These are phyloP conservation scores for Grapholita molesta DNA, from an alignment of 1,140 invertebrate species.

Conservation along the genomic window DNA sequence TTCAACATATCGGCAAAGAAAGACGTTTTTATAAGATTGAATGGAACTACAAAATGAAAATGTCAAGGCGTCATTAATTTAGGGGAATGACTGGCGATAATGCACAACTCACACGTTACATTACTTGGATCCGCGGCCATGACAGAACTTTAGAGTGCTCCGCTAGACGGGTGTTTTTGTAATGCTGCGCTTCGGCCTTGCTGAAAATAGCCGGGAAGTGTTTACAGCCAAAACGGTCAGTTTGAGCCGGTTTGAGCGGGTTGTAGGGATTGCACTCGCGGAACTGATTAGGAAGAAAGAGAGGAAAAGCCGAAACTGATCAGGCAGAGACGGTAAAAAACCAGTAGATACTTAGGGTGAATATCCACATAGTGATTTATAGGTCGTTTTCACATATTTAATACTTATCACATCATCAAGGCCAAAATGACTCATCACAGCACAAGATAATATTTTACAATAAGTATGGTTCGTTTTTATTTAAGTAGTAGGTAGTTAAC, in stretches of 20 bases:
- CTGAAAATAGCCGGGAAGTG: constrained; percentile 20
- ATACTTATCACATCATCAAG: no score
- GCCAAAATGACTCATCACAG: no score
- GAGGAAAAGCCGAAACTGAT: not conserved
- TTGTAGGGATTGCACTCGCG: not conserved
- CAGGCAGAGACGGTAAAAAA: not conserved
- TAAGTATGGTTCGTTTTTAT: no score
- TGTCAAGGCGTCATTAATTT: not conserved
- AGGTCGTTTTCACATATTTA: no score
- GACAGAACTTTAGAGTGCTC: constrained; percentile 1
- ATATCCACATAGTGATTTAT: no score
- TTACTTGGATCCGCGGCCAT: not conserved
- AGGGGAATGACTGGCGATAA: not conserved
- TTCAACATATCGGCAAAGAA: not conserved
- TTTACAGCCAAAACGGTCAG: constrained; percentile 11
- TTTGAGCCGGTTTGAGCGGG: constrained; percentile 3
- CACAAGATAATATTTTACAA: no score
- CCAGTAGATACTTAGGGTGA: no score
- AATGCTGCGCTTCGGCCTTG: constrained; percentile 22
- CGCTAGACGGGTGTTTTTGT: constrained; percentile 18
- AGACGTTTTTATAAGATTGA: not conserved
- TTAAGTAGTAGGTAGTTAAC: no score
- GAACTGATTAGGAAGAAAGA: not conserved
- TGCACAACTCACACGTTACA: not conserved
- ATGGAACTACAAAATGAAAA: not conserved